These are phyloP conservation scores for Peromyscus maniculatus DNA, from an alignment of 2,113 vertebrate genomes.

Conservation along the genomic window DNA sequence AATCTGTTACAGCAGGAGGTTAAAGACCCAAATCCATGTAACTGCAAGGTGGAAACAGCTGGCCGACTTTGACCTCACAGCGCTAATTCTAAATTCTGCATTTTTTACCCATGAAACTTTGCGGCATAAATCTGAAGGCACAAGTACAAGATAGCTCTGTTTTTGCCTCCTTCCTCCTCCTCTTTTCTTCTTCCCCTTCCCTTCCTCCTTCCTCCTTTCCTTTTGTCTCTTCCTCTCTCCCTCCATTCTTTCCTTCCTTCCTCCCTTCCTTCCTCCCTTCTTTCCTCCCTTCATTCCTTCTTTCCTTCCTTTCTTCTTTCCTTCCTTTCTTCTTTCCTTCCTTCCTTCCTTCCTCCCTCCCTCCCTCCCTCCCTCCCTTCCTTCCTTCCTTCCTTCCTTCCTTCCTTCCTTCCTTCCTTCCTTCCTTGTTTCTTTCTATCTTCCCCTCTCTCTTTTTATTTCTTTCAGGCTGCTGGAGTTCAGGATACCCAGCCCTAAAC, in stretches of 20 bases:
- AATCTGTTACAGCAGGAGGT: background rate
- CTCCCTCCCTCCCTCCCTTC: background rate
- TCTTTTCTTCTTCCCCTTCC: accelerated
- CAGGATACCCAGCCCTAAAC: background rate
- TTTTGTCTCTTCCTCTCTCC: background rate
- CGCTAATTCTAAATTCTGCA: background rate
- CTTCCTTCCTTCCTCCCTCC: background rate
- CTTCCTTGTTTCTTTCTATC: accelerated
- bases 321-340: accelerated
- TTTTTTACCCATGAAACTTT: background rate
- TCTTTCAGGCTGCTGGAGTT: background rate
- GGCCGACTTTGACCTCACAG: background rate
- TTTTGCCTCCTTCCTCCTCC: accelerated
- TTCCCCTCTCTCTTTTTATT: background rate
- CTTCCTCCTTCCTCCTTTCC: background rate
- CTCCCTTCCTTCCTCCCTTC: accelerated
- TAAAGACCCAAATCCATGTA: background rate
- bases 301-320: accelerated
- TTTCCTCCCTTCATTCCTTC: background rate
- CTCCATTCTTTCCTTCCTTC: no score
- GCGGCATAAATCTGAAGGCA: background rate
- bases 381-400: accelerated
- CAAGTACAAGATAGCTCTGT: background rate
- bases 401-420: no score
- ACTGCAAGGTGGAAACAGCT: background rate